Conservation (phyloP, 2,797 vertebrate genomes). For the Gephyroberyx darwinii region DNA sequence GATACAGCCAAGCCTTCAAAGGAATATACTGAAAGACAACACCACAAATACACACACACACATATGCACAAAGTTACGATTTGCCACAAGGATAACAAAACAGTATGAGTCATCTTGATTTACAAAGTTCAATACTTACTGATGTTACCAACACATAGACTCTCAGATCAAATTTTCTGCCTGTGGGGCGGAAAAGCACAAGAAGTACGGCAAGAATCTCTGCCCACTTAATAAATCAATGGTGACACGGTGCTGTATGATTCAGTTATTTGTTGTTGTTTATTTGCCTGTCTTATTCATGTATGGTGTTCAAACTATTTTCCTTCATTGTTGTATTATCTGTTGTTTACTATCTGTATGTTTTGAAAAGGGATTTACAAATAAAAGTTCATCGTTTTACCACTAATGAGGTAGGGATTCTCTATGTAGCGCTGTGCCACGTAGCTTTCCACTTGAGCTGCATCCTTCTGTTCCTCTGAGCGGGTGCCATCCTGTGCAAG, state of each 20-base stretch:
- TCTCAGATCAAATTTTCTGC: conserved; percentile 90
- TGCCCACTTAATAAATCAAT: neutral
- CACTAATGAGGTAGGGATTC: conserved; percentile 91
- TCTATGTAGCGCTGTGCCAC: conserved; percentile 92
- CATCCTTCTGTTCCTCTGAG: conserved; percentile 88
- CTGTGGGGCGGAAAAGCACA: conserved; percentile 61
- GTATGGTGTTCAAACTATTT: neutral
- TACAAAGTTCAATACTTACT: conserved; percentile 72
- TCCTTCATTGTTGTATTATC: neutral
- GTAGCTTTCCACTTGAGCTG: conserved; percentile 88
- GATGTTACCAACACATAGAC: conserved; percentile 89
- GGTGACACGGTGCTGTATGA: neutral
- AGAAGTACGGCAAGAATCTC: neutral
- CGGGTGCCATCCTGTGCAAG: conserved; percentile 81
- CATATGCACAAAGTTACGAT: neutral
- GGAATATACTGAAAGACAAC: conserved; percentile 82
- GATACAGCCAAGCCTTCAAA: conserved; percentile 87
- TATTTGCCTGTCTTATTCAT: neutral
- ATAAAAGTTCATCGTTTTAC: conserved; percentile 62
- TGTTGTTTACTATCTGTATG: neutral
- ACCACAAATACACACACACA: neutral
- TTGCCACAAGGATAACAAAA: neutral
- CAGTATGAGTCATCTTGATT: neutral
- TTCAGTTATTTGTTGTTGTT: neutral
- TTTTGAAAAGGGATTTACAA: neutral